These are phyloP conservation scores for Zelostemma sp. DNA, from an alignment of 1,140 invertebrate genomes.

Conservation along the genomic window DNA sequence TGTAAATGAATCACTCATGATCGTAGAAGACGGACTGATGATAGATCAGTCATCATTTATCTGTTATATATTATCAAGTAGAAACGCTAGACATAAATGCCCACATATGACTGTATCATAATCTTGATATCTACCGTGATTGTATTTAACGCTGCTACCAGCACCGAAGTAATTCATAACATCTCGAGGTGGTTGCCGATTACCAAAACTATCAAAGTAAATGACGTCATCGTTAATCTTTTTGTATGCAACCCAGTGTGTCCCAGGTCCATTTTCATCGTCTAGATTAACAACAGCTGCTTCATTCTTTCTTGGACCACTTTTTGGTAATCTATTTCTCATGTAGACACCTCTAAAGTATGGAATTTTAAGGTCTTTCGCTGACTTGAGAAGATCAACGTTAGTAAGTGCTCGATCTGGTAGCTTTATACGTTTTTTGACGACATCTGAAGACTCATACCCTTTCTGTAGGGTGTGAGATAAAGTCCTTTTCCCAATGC, in stretches of 20 bases:
- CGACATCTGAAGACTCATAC: constrained; percentile 38
- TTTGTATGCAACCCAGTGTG: constrained; percentile 55
- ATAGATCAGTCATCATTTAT: not conserved
- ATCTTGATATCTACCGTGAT: constrained; percentile 39
- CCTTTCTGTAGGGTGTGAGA: constrained; percentile 57
- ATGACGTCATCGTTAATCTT: constrained; percentile 43
- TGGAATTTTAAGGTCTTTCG: constrained; percentile 44
- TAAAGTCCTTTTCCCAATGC: constrained; percentile 54
- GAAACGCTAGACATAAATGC: constrained; percentile 47
- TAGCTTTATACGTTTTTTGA: constrained; percentile 43
- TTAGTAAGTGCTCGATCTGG: constrained; percentile 44
- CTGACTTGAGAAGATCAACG: constrained; percentile 41
- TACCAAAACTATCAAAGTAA: constrained; percentile 56
- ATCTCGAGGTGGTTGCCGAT: constrained; percentile 47
- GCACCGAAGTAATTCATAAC: constrained; percentile 43
- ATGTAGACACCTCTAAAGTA: constrained; percentile 52
- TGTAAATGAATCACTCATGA: constrained; percentile 20
- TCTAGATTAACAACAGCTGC: constrained; percentile 55
- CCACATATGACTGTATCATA: constrained; percentile 37
- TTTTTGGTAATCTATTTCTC: constrained; percentile 42
- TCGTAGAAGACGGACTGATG: not conserved
- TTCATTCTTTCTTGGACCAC: constrained; percentile 42
- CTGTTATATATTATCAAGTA: constrained; percentile 11
- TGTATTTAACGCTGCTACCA: constrained; percentile 38
- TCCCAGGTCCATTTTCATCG: constrained; percentile 39